Evolutionary conservation across 2,113 vertebrate genomes (phyloP), one percentile per base, ranked within the genome.

Genomic region (Stigmatopora nigra): DNA sequence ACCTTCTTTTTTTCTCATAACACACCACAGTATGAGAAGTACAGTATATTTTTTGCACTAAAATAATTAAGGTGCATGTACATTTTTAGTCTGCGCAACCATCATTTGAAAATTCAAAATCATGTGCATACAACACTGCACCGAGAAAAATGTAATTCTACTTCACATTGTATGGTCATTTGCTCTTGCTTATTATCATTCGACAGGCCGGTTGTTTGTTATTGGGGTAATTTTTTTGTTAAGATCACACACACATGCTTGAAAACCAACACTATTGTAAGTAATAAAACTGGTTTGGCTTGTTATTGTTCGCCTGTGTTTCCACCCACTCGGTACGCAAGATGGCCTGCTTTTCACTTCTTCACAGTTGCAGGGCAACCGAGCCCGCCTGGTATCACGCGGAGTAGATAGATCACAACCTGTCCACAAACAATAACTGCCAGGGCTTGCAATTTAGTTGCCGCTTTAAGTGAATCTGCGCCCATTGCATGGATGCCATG

Each of bases 361-460:
- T 77, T 86, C 82, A 86, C 87, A 85, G 88, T 86, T 88, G 79
- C 84, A 76, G 78, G 68, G 80, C 74, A 78, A 71, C 69, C 78
- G 76, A 75, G 69, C 65, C 61, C 72, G 71, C 70, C 68, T 86
- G 69, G 70, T 73, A 83, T 78, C 78, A 88, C 8, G 15, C 19
- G 5, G 38, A 45, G 36, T 22, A 45, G 36, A 19, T 14, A 15
- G 60, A 61, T 31, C 13, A 56, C 20, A 89, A 89, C 89, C 84
- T 91, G n/a, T 88, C 91, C 10, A 73, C 80, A 11, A 90, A 91
- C 72, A 88, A 91, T 72, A 1, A 80, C 86, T 3, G 69, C 90
- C 79, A 88, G 88, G 88, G 78, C 41, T 6, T 3, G 13, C 82
- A 36, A 88, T 92, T 49, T 86, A 90, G 78, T 63, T 71, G 0